phyloP scores from a whole-genome alignment of 2,888 invertebrate species.

The Habroteleia sp. region DNA sequence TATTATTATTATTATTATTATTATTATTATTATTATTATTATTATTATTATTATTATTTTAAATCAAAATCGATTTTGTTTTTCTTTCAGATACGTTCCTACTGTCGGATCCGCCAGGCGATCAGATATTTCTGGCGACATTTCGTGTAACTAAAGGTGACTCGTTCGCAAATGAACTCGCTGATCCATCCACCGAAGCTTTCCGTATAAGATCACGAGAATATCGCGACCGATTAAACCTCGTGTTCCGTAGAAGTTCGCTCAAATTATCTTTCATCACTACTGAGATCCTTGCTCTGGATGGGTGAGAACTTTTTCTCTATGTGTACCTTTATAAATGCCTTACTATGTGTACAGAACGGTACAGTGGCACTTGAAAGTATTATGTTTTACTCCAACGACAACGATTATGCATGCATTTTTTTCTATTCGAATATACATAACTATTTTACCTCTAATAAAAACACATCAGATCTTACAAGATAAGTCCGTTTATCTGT shows the following conservation, averaged over 20 bases:
- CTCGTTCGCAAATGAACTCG: constrained; percentile 86
- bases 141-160: constrained; percentile 88
- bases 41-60: no score
- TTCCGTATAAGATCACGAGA: constrained; percentile 89
- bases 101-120: constrained; percentile 87
- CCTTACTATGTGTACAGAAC: background rate
- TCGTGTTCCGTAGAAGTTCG: constrained; percentile 88
- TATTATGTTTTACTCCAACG: background rate
- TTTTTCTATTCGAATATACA: background rate
- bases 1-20: no score
- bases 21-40: no score
- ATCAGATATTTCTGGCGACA: constrained; percentile 91
- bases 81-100: constrained; percentile 87
- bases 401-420: constrained; percentile 13
- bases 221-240: constrained; percentile 89
- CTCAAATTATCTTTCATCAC: constrained; percentile 89
- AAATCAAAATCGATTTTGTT: background rate
- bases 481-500: no score
- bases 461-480: background rate
- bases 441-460: background rate
- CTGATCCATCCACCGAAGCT: constrained; percentile 85
- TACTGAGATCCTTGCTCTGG: constrained; percentile 91
- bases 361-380: constrained; percentile 8
- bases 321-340: background rate
- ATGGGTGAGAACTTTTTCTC: constrained; percentile 85